Conservation (phyloP, 1,140 invertebrate genomes). For the Mamestra configurata region DNA sequence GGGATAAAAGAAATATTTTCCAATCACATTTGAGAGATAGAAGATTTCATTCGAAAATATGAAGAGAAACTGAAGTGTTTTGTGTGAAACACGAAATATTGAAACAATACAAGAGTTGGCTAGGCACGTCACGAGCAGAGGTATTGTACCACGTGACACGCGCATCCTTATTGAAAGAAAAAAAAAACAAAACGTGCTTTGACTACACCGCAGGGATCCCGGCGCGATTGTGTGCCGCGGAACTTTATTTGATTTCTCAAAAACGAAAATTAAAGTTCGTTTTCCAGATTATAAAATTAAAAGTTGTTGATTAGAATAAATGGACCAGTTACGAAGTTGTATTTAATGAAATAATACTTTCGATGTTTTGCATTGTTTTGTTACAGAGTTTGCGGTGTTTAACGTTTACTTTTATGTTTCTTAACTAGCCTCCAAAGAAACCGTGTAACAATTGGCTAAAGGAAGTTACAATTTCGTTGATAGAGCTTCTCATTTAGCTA, state of each 20-base stretch:
- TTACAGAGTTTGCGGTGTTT: conserved; percentile 15
- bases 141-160: conserved; percentile 15
- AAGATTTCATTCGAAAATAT: conserved; percentile 4
- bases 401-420: conserved; percentile 14
- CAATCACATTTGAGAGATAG: conserved; percentile 28
- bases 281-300: conserved; percentile 41
- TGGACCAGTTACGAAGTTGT: conserved; percentile 38
- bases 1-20: conserved; percentile 30
- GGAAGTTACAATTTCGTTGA: conserved; percentile 2
- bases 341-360: conserved; percentile 44
- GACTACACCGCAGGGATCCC: background rate
- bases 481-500: conserved; percentile 17
- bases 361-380: conserved; percentile 41
- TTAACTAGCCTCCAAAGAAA: background rate
- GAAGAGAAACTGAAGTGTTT: background rate
- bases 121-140: conserved; percentile 16
- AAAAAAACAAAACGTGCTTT: conserved; percentile 27
- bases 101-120: conserved; percentile 12
- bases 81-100: conserved; percentile 16
- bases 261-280: conserved; percentile 25
- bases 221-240: background rate
- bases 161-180: conserved; percentile 11
- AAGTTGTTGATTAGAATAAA: conserved; percentile 49
- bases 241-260: conserved; percentile 18
- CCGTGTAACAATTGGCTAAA: background rate